Evolutionary conservation across 2,113 vertebrate species (phyloP).

Genomic region (Misgurnus anguillicaudatus): DNA sequence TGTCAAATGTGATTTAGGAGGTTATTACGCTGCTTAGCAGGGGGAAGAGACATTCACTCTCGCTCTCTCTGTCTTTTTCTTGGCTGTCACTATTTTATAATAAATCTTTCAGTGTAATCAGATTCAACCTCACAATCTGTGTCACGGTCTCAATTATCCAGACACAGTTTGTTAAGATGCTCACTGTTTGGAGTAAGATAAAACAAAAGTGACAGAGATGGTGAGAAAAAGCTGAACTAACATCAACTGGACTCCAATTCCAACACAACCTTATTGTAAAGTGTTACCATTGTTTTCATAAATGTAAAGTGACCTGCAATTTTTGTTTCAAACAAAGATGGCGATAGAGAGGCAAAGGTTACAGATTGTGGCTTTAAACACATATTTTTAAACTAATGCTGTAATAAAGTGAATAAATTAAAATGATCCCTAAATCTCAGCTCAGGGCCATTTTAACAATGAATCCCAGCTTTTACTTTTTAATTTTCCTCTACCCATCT

Average conservation of each 20-base stretch:
- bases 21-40: conserved; percentile 78
- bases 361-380: too few relatives aligned
- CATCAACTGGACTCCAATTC: conserved; percentile 52
- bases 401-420: not conserved
- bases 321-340: too few relatives aligned
- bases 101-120: conserved; percentile 54
- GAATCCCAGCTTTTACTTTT: conserved; percentile 34
- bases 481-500: not conserved
- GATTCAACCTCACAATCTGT: conserved; percentile 44
- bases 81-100: conserved; percentile 60
- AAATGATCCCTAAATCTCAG: conserved; percentile 25
- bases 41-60: conserved; percentile 44
- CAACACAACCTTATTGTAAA: too few relatives aligned
- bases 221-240: conserved; percentile 46
- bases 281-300: too few relatives aligned
- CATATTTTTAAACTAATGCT: too few relatives aligned
- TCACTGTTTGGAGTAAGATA: conserved; percentile 24
- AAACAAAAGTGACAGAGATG: conserved; percentile 9
- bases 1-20: conserved; percentile 91
- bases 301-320: not conserved
- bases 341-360: too few relatives aligned
- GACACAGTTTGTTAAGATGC: conserved; percentile 34
- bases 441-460: not conserved
- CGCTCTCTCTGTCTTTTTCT: conserved; percentile 46
- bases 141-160: conserved; percentile 33